Percentiles rank a stretch among this genome's conserved stretches.
Conservation (phyloP, 2,797 vertebrate genomes). For the Borostomias antarcticus region DNA sequence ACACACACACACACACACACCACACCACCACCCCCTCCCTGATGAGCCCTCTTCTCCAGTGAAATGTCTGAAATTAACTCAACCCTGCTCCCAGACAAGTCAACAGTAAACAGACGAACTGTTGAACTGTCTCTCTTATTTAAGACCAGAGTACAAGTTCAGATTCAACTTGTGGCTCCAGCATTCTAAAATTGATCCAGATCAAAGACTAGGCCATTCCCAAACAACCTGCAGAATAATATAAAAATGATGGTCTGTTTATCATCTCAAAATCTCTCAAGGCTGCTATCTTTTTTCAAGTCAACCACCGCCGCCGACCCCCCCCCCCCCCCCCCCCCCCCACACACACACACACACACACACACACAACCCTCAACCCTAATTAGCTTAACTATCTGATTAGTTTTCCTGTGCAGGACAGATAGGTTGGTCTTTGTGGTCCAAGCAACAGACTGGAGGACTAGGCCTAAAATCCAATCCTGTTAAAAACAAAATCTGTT, state of each 20-base stretch:
- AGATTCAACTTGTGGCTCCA: not conserved
- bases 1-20: too few relatives aligned
- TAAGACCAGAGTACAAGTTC: not conserved
- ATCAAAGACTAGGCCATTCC: not conserved
- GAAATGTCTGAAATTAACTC: constrained; percentile 9
- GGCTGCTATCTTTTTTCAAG: not conserved
- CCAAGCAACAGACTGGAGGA: not conserved
- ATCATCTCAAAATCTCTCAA: not conserved
- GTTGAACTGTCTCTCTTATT: not conserved
- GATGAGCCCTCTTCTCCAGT: not conserved
- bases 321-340: not conserved
- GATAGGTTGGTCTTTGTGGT: not conserved
- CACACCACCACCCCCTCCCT: not conserved
- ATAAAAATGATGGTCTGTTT: not conserved
- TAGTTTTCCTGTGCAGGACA: not conserved
- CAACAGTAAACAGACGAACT: not conserved
- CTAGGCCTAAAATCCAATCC: not conserved
- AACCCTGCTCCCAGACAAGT: not conserved
- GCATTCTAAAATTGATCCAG: not conserved
- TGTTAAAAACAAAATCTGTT: not conserved
- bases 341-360: too few relatives aligned
- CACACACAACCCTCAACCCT: not conserved
- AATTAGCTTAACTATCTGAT: not conserved
- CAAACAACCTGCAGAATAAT: not conserved
- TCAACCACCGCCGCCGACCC: too few relatives aligned